phyloP scores from a whole-genome alignment of 2,888 invertebrate genomes.

The Drosophila neotestacea region DNA sequence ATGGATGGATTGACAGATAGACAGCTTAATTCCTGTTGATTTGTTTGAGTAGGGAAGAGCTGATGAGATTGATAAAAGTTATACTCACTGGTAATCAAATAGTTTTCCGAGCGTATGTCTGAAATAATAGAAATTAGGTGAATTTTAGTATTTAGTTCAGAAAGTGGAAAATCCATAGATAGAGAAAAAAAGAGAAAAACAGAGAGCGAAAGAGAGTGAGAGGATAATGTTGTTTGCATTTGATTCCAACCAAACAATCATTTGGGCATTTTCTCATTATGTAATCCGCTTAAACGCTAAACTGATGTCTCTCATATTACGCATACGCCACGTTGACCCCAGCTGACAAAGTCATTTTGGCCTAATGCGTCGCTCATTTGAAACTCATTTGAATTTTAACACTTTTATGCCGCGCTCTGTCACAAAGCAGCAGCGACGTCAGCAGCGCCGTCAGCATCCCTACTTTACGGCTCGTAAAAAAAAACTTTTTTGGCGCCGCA shows the following conservation, averaged over 20 bases:
- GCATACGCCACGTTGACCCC: slow-evolving; percentile 70
- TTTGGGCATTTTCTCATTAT: slow-evolving; percentile 16
- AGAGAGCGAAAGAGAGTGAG: not conserved
- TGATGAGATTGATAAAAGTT: slow-evolving; percentile 9
- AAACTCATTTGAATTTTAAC: slow-evolving; percentile 79
- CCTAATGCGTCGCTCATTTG: slow-evolving; percentile 63
- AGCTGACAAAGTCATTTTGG: slow-evolving; percentile 59
- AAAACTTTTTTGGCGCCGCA: slow-evolving; percentile 80
- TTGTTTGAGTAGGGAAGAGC: slow-evolving; percentile 50
- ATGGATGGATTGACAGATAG: slow-evolving; percentile 40
- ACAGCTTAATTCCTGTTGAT: slow-evolving; percentile 70
- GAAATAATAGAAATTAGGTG: slow-evolving; percentile 18
- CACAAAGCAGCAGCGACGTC: slow-evolving; percentile 7
- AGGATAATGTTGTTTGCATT: not conserved
- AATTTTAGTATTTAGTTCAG: slow-evolving; percentile 8
- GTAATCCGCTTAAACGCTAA: slow-evolving; percentile 57
- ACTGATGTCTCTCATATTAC: slow-evolving; percentile 39
- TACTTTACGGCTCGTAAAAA: slow-evolving; percentile 66
- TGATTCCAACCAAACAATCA: slow-evolving; percentile 1
- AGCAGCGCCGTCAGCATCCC: slow-evolving; percentile 33
- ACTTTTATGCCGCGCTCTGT: slow-evolving; percentile 62
- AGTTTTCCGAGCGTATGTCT: slow-evolving; percentile 2
- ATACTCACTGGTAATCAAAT: slow-evolving; percentile 11
- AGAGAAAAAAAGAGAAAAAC: not conserved
- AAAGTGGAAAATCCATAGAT: slow-evolving; percentile 3